Conservation (phyloP, 2,797 vertebrate genomes). For the Threskiornis aethiopicus region DNA sequence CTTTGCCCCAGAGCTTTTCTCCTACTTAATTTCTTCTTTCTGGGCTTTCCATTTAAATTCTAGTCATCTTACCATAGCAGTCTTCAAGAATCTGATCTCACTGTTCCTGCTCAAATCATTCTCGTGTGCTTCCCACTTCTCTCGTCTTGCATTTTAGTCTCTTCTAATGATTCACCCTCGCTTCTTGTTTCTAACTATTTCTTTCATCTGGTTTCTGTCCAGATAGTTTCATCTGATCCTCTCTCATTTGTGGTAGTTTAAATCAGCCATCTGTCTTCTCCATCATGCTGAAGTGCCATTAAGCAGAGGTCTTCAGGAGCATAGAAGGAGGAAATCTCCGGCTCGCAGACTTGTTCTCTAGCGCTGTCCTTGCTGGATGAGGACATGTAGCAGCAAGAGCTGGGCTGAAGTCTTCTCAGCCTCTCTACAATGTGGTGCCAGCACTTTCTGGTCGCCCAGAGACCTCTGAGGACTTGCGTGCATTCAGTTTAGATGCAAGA, state of each 20-base stretch:
- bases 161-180: not conserved
- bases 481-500: not conserved
- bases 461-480: not conserved
- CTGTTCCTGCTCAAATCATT: not conserved
- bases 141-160: not conserved
- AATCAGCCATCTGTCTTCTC: not conserved
- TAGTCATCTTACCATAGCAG: not conserved
- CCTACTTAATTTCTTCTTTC: not conserved
- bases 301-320: not conserved
- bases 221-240: not conserved
- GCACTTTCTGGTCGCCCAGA: not conserved
- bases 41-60: not conserved
- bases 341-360: rapidly evolving
- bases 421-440: not conserved
- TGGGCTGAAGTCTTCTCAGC: not conserved
- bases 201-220: not conserved
- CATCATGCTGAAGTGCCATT: not conserved
- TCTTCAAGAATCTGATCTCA: not conserved
- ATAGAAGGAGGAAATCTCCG: not conserved
- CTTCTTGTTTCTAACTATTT: not conserved
- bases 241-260: not conserved
- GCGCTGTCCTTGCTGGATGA: not conserved
- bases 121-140: not conserved
- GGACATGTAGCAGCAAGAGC: rapidly evolving
- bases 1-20: not conserved